A percentile compares a stretch with the other conserved stretches of the same genome.
These are phyloP conservation scores for Rostratula benghalensis DNA, from an alignment of 2,113 vertebrate species.

Conservation along the genomic window DNA sequence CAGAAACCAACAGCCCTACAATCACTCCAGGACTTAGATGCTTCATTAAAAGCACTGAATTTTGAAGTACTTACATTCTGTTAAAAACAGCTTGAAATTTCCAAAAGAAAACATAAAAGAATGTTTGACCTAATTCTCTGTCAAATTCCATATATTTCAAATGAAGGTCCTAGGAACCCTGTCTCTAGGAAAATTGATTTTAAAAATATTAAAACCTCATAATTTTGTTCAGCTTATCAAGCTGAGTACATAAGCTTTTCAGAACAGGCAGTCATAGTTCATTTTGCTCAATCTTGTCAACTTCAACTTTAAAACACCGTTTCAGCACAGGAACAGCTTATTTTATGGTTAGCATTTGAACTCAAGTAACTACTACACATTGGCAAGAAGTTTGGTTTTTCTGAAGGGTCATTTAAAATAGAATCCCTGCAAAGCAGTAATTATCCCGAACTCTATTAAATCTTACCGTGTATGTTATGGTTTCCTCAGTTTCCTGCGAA, in stretches of 20 bases:
- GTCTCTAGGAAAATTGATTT: neutral
- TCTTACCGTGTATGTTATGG: constrained; percentile 93
- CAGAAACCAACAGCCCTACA: neutral
- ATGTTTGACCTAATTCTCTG: constrained; percentile 28
- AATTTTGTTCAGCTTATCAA: neutral
- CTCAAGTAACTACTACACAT: neutral
- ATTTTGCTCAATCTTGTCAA: neutral
- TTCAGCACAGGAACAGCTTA: neutral
- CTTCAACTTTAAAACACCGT: neutral
- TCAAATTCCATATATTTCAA: constrained; percentile 25
- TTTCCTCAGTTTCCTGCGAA: constrained; percentile 90
- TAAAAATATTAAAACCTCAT: neutral
- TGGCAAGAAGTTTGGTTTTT: constrained; percentile 26
- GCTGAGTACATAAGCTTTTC: neutral
- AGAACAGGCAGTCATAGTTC: neutral
- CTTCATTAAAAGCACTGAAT: neutral
- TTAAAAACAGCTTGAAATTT: constrained; percentile 23
- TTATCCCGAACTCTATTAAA: constrained; percentile 47
- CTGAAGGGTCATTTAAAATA: constrained; percentile 29
- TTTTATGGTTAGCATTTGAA: neutral
- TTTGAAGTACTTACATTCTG: neutral
- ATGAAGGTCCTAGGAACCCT: neutral
- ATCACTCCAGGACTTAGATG: neutral
- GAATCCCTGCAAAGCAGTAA: constrained; percentile 31
- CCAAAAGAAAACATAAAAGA: constrained; percentile 30